phyloP scores from a whole-genome alignment of 2,797 vertebrate species.

The Syngnathus acus region DNA sequence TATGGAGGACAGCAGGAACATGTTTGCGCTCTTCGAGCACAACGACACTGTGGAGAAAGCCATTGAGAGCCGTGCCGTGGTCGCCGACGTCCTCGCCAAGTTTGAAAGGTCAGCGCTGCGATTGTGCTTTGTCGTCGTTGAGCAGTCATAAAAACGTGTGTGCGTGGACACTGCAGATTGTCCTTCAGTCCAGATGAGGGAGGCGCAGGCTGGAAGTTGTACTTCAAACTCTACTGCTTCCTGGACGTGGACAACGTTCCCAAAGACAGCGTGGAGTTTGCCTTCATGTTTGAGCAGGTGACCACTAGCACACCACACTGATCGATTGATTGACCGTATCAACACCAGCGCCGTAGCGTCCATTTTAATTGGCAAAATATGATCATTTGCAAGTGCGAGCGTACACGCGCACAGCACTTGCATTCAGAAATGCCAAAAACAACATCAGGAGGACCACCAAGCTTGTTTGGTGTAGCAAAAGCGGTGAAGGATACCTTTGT shows the following conservation, averaged over 20 bases:
- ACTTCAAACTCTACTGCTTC: slow-evolving; percentile 99
- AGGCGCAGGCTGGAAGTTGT: slow-evolving; percentile 86
- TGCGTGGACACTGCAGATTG: slow-evolving; percentile 59
- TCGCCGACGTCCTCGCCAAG: slow-evolving; percentile 90
- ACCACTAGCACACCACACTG: background rate
- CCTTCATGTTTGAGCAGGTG: slow-evolving; percentile 99
- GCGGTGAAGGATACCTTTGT: background rate
- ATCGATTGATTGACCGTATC: too few relatives aligned
- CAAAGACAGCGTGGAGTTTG: slow-evolving; percentile 92
- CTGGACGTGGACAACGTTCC: slow-evolving; percentile 86
- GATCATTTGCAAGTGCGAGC: too few relatives aligned
- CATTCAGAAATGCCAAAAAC: too few relatives aligned
- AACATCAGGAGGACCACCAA: too few relatives aligned
- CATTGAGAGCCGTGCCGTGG: slow-evolving; percentile 88
- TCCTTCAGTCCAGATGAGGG: slow-evolving; percentile 72
- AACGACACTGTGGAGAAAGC: slow-evolving; percentile 79
- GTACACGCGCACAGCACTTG: too few relatives aligned
- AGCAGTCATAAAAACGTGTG: background rate
- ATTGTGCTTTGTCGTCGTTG: background rate
- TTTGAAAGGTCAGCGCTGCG: slow-evolving; percentile 84
- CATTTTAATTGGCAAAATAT: too few relatives aligned
- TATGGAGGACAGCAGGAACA: slow-evolving; percentile 90
- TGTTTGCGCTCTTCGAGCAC: slow-evolving; percentile 89
- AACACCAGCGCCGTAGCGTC: too few relatives aligned
- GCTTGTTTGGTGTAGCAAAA: too few relatives aligned